Conservation (phyloP, 2,797 vertebrate genomes). For the Champsocephalus esox region DNA sequence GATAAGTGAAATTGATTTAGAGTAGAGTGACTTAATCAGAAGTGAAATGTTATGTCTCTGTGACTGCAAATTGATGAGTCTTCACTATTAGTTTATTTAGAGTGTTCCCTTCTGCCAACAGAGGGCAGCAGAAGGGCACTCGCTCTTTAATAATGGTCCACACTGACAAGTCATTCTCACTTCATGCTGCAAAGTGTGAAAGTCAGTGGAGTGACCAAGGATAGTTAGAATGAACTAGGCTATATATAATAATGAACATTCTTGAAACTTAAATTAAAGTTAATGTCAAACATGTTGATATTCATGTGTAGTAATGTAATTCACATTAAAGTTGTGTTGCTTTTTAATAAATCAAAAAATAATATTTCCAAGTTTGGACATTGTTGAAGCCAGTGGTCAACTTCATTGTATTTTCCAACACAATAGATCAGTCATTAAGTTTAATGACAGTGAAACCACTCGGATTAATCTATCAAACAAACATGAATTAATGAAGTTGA, state of each 20-base stretch:
- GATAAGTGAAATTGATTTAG: slow-evolving; percentile 24
- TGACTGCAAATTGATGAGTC: slow-evolving; percentile 3
- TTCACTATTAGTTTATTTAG: neutral
- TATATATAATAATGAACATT: neutral
- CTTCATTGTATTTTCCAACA: neutral
- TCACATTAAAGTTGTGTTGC: neutral
- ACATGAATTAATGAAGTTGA: slow-evolving; percentile 25
- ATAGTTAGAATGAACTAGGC: neutral
- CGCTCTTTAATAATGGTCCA: neutral
- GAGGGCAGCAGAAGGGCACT: slow-evolving; percentile 70
- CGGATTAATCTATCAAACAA: slow-evolving; percentile 8
- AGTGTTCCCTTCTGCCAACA: slow-evolving; percentile 53
- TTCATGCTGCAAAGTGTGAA: neutral
- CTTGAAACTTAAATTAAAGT: neutral
- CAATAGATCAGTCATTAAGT: neutral
- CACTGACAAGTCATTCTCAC: neutral
- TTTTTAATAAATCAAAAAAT: neutral
- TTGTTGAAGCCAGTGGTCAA: neutral
- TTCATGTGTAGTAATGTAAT: neutral
- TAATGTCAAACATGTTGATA: neutral
- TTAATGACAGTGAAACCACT: neutral
- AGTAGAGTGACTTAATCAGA: slow-evolving; percentile 10
- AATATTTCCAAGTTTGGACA: neutral
- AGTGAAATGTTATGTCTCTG: neutral
- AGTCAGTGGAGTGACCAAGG: slow-evolving; percentile 1